These are phyloP conservation scores for Lethrus apterus DNA, from an alignment of 1,140 invertebrate genomes.

Conservation along the genomic window DNA sequence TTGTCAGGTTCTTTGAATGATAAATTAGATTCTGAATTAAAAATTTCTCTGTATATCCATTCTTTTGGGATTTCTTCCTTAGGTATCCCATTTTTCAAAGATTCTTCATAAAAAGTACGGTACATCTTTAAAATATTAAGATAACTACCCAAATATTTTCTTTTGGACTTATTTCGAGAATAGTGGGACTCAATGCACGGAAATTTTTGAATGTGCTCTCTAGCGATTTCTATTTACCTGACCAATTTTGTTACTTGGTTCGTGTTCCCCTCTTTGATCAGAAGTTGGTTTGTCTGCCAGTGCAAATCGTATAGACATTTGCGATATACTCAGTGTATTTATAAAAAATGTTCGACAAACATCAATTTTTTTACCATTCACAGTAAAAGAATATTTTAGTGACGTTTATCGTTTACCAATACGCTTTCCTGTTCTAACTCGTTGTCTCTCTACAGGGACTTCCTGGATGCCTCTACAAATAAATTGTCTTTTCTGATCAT, in stretches of 20 bases:
- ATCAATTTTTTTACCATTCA: no score
- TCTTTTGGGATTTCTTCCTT: conserved; percentile 17
- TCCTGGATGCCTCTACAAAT: no score
- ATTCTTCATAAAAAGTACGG: conserved; percentile 13
- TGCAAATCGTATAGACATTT: conserved; percentile 5
- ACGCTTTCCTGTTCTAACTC: no score
- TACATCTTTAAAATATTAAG: conserved; percentile 15
- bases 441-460: no score
- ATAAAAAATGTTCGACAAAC: no score
- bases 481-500: no score
- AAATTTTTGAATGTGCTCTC: no score
- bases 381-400: no score
- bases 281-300: neutral
- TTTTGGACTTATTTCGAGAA: conserved; percentile 2
- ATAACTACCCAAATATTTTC: conserved; percentile 14
- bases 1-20: conserved; percentile 15
- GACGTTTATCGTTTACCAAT: no score
- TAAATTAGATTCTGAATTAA: conserved; percentile 18
- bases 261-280: no score
- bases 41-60: conserved; percentile 16
- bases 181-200: no score
- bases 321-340: neutral
- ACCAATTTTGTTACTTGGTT: no score
- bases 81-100: conserved; percentile 14
- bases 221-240: neutral